phyloP scores from a whole-genome alignment of 2,888 invertebrate genomes.

The Caradrina kadenii region DNA sequence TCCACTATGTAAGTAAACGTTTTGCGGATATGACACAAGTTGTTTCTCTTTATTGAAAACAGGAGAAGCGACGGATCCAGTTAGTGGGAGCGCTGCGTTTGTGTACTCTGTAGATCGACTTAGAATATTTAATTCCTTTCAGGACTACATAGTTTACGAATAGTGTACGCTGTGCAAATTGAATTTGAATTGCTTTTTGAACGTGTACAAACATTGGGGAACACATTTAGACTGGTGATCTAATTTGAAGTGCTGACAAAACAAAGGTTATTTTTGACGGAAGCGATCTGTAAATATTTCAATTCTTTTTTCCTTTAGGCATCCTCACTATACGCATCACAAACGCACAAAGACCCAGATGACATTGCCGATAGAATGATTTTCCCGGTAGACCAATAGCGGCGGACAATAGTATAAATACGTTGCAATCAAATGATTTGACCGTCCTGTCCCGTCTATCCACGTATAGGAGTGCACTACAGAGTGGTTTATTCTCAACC shows the following conservation, averaged over 20 bases:
- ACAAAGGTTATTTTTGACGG: constrained; percentile 27
- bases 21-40: constrained; percentile 82
- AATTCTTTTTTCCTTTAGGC: constrained; percentile 38
- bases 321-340: constrained; percentile 11
- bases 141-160: constrained; percentile 48
- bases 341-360: constrained; percentile 25
- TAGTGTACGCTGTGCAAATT: constrained; percentile 48
- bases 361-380: constrained; percentile 29
- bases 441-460: constrained; percentile 18
- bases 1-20: constrained; percentile 82
- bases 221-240: constrained; percentile 23
- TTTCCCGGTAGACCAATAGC: constrained; percentile 35
- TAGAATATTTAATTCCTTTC: constrained; percentile 65
- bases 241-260: constrained; percentile 19
- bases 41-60: constrained; percentile 86
- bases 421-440: constrained; percentile 43
- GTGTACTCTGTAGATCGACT: constrained; percentile 58
- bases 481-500: constrained; percentile 10
- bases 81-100: constrained; percentile 61
- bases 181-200: constrained; percentile 54
- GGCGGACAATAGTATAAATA: constrained; percentile 37
- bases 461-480: not conserved
- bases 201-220: constrained; percentile 31
- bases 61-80: constrained; percentile 66
- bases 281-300: constrained; percentile 27